Base-by-base conservation (phyloP, 2,113 vertebrate species). In the Pteruthius melanotis region DNA sequence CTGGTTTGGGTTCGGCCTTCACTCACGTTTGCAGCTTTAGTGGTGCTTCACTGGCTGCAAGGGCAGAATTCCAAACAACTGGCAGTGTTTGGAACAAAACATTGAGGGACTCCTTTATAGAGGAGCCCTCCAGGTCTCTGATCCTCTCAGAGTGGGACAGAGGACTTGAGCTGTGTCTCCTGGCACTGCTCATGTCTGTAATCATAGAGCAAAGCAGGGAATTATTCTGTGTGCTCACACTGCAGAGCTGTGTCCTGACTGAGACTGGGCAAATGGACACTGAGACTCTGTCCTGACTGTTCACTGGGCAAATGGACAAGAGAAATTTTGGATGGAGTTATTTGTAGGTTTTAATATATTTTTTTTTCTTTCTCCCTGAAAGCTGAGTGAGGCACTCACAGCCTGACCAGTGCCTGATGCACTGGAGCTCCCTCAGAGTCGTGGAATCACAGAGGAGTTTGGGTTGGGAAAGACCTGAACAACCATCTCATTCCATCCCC, bases 21-120 rank as follows among this genome's bases (percentile, higher is more conserved):
- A 44, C 50, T 83, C 9, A 0, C 45, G 26, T 78, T 77, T 72
- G 54, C 31, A 52, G 33, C 4, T 68, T 75, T 22, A 71, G 49
- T 1, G 1, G 16, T 57, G 42, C 78, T 77, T 22, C n/a, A 40
- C 28, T 0, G 3, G 28, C 39, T 59, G 44, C 3, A 3, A 66
- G 79, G 69, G 37, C 65, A 87, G 89, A 77, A 83, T 64, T 80
- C 59, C 75, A 85, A 74, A 28, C 30, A 61, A 28, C 13, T 26
- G 37, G 15, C 60, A 49, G 17, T 18, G 35, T 72, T 90, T 60
- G 59, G 80, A 84, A 77, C 7, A 30, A 74, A 68, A 59, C 50
- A 77, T 82, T 52, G 69, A 69, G 45, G 40, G 15, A 15, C 37
- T 70, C 26, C 64, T 74, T 89, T 68, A n/a, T 20, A 72, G 39